These are phyloP conservation scores for Macrobrachium rosenbergii DNA, from an alignment of 1,140 invertebrate species.

Conservation along the genomic window DNA sequence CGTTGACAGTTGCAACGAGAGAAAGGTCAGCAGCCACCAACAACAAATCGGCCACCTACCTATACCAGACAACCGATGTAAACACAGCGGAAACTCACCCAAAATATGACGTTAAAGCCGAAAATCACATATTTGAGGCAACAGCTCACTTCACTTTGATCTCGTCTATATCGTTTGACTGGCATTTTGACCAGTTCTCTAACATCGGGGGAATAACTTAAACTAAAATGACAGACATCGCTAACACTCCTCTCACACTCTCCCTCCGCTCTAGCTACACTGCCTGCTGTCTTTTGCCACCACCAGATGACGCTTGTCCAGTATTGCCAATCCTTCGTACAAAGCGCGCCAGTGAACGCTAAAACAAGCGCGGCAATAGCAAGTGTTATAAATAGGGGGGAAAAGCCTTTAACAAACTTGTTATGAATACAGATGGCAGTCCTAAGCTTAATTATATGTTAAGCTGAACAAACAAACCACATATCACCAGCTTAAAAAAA, in stretches of 20 bases:
- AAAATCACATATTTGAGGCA: conserved; percentile 98
- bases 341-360: not conserved
- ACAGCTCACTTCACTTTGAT: conserved; percentile 95
- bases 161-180: conserved; percentile 71
- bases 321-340: not conserved
- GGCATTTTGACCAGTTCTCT: conserved; percentile 61
- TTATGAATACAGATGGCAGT: no score
- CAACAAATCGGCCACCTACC: no score
- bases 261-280: not conserved
- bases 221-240: conserved; percentile 33
- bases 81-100: no score
- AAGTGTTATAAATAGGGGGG: not conserved
- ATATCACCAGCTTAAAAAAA: no score
- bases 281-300: not conserved
- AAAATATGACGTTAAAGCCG: conserved; percentile 92
- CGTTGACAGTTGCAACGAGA: not conserved
- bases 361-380: not conserved
- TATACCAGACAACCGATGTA: no score
- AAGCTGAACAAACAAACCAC: no score
- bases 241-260: conserved; percentile 15
- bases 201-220: conserved; percentile 38
- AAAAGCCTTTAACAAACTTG: no score
- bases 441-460: no score
- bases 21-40: conserved; percentile 12
- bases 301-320: conserved; percentile 32